These are phyloP conservation scores for Lochmaea capreae DNA, from an alignment of 2,888 invertebrate genomes.

Conservation along the genomic window DNA sequence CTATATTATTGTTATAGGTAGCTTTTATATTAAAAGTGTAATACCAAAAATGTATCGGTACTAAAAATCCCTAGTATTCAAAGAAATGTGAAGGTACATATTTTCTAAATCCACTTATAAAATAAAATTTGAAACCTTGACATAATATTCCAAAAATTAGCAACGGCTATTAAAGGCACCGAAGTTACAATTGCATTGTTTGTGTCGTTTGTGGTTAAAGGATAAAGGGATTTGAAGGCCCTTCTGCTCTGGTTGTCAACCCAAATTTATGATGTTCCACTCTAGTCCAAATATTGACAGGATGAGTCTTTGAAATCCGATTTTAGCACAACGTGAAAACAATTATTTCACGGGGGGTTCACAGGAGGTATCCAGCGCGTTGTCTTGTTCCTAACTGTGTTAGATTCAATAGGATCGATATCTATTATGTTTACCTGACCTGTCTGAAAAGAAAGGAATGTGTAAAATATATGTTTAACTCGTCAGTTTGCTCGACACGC, in stretches of 20 bases:
- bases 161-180: slow-evolving; percentile 1
- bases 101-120: not conserved
- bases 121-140: slow-evolving; percentile 11
- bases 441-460: slow-evolving; percentile 21
- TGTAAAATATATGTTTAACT: slow-evolving; percentile 26
- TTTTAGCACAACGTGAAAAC: slow-evolving; percentile 25
- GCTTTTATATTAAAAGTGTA: too few species aligned
- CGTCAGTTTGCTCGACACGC: not conserved
- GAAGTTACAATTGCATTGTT: slow-evolving; percentile 26
- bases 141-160: slow-evolving; percentile 15
- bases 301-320: slow-evolving; percentile 24
- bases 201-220: slow-evolving; percentile 36
- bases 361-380: slow-evolving; percentile 12
- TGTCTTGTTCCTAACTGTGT: slow-evolving; percentile 17
- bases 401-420: slow-evolving; percentile 18
- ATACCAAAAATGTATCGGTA: too few species aligned
- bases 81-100: not conserved
- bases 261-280: slow-evolving; percentile 38
- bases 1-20: too few species aligned
- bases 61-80: not conserved
- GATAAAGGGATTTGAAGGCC: slow-evolving; percentile 31
- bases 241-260: slow-evolving; percentile 28
- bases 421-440: slow-evolving; percentile 28
- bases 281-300: slow-evolving; percentile 40
- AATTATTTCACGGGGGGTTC: slow-evolving; percentile 16